Evolutionary conservation across 1,140 invertebrate genomes (phyloP).

Genomic region (Helicorthomorpha holstii): DNA sequence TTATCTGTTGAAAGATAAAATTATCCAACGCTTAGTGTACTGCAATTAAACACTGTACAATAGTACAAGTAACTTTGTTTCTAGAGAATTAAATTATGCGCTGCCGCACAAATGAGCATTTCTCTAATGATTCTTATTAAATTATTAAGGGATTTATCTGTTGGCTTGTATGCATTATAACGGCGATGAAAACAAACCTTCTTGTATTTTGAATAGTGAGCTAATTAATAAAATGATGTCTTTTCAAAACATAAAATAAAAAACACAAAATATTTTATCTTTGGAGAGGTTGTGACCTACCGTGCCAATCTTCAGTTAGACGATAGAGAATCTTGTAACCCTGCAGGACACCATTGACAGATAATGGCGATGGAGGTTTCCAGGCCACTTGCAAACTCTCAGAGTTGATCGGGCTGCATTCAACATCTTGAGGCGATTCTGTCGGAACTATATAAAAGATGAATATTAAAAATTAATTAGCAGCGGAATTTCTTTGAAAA

Average conservation of each 20-base stretch:
- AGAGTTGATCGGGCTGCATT: conserved; percentile 24
- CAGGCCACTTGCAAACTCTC: conserved; percentile 23
- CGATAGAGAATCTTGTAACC: conserved; percentile 36
- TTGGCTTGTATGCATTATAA: neutral
- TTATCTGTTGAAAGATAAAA: conserved; percentile 25
- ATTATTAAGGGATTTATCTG: neutral
- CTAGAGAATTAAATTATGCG: conserved; percentile 14
- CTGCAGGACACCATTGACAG: conserved; percentile 37
- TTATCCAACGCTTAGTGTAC: too few species aligned
- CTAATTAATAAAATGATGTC: too few species aligned
- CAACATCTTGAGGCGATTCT: conserved; percentile 26
- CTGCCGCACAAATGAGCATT: neutral
- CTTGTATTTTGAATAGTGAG: too few species aligned
- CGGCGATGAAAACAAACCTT: neutral
- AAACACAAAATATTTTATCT: neutral
- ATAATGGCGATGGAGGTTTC: conserved; percentile 28
- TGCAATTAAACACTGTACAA: conserved; percentile 15
- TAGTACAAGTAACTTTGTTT: conserved; percentile 22
- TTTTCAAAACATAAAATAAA: neutral
- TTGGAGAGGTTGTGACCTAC: neutral
- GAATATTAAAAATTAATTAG: too few species aligned
- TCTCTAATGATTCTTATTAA: neutral
- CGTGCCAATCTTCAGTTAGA: conserved; percentile 6
- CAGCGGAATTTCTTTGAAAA: too few species aligned
- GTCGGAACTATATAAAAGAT: conserved; percentile 34